Base-by-base conservation (phyloP, 2,888 invertebrate genomes). In the Frankliniella intonsa region DNA sequence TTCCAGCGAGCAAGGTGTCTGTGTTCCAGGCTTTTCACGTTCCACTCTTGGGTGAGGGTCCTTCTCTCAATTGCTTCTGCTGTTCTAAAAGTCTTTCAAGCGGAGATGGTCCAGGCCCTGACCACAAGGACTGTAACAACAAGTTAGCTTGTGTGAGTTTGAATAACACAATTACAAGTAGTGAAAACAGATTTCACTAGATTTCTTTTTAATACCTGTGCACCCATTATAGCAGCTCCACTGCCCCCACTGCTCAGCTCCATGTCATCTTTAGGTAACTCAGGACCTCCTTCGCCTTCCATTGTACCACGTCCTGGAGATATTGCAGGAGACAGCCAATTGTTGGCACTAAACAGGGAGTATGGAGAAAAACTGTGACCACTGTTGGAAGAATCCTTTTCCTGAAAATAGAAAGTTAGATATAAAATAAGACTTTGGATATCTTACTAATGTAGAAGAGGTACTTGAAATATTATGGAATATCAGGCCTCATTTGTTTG, bases 31-130 rank as follows among this genome's bases (percentile, higher is more conserved):
- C 81, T 3, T 69, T 86, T 88, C 88, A 88, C 85, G 88, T 88
- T 82, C 88, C 88, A 50, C 85, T 84, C 80, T 85, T 84, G 17
- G 85, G 85, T 76, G 84, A 83, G 9, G 85, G 84, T 51, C 88
- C 88, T 84, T 88, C 89, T 82, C 88, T 87, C 83, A 91, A 89
- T 85, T 93, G 93, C 86, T 93, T 93, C 88, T 95, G 95, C 86
- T 94, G 94, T 87, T 95, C 94, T 83, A 95, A 88, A 27, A 95
- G 90, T 76, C 94, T 91, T 87, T 95, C 94, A 83, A 95, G 89
- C 0, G 95, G 94, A 62, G 94, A 94, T 1, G 94, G 94, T 5
- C 94, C 93, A 9, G 93, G 93, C 0, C 93, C 93, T 17, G 93
- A 92, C 93, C 94, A 94, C 80, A 95, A 88, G 0, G 94, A 93